Base-by-base conservation (phyloP, 2,888 invertebrate species). In the Alloscopus bannaensis region DNA sequence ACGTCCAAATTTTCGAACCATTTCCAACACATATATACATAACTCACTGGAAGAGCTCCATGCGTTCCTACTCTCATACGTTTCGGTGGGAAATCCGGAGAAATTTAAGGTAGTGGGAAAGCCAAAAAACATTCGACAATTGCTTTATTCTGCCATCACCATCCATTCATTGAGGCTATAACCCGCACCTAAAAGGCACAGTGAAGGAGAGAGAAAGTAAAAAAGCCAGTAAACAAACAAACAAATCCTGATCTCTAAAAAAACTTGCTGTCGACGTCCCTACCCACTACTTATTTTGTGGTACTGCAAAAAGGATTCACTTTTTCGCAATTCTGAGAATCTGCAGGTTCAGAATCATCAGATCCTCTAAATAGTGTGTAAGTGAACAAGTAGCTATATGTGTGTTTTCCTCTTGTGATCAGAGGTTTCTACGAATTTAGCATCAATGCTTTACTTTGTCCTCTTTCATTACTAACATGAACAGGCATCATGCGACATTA, bases 151-250 rank as follows among this genome's bases (percentile, higher is more conserved):
- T 16, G 2, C 55, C 26, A 20, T 24, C 55, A 24, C 42, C 42
- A 62, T 40, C 1, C 60, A 36, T 2, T 22, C 22, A 36, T 11
- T 36, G 6, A 6, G 18, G n/a, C 62, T 4, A 31, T 11, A 42
- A 59, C 28, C 36, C 29, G 55, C 26, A 24, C 13, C 16, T 11
- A 24, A 36, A 22, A 60, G 22, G 40, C 18, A 65, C 28, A 20
- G 47, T 24, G 60, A 47, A 45, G 40, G 50, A 64, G 26, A 24
- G 50, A 65, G 50, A 45, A 40, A 64, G 65, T 57, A 50, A 64
- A 57, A n/a, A 65, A 73, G 64, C 65, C 42, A 55, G 64, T 55
- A 55, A 73, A 64, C 64, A 73, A 73, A 64, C 72, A 73, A 73
- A 65, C 62, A 73, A 73, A 73, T 65, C 55, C 55, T 64, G 29